Conservation (phyloP, 2,888 invertebrate species). For the Xestia xanthographa region DNA sequence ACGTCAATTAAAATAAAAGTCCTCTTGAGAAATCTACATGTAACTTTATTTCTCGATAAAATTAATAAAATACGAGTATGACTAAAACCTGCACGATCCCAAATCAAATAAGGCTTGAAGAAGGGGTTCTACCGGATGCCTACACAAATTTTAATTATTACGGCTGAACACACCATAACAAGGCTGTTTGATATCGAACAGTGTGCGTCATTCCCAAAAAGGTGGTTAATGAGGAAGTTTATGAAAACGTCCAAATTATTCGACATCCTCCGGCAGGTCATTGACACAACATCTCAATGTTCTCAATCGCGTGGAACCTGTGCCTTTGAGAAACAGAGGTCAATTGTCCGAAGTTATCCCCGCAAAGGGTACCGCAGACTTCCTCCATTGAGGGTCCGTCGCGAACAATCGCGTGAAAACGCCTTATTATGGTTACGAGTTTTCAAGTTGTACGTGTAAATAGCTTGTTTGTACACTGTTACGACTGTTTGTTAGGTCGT, state of each 20-base stretch:
- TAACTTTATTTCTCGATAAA: background rate
- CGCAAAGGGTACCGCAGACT: slow-evolving; percentile 59
- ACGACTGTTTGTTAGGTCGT: slow-evolving; percentile 83
- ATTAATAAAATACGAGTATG: slow-evolving; percentile 20
- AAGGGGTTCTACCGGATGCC: slow-evolving; percentile 21
- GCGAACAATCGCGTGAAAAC: slow-evolving; percentile 72
- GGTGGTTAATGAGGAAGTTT: slow-evolving; percentile 81
- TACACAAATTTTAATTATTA: slow-evolving; percentile 64
- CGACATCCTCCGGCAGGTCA: slow-evolving; percentile 75
- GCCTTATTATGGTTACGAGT: slow-evolving; percentile 67
- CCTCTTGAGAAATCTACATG: background rate
- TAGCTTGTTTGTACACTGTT: slow-evolving; percentile 77
- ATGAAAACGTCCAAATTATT: slow-evolving; percentile 80
- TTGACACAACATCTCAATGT: slow-evolving; percentile 75
- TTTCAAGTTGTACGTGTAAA: slow-evolving; percentile 69
- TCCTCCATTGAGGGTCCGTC: slow-evolving; percentile 53
- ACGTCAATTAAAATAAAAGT: background rate
- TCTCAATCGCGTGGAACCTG: slow-evolving; percentile 72
- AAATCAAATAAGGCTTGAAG: slow-evolving; percentile 17
- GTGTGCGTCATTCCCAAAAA: slow-evolving; percentile 79
- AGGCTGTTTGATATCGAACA: slow-evolving; percentile 73
- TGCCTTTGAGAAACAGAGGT: slow-evolving; percentile 59
- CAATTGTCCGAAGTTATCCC: slow-evolving; percentile 58
- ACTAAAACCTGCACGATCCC: slow-evolving; percentile 8
- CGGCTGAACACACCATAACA: slow-evolving; percentile 71